phyloP scores from a whole-genome alignment of 2,888 invertebrate species.

The Agrochola lychnidis region DNA sequence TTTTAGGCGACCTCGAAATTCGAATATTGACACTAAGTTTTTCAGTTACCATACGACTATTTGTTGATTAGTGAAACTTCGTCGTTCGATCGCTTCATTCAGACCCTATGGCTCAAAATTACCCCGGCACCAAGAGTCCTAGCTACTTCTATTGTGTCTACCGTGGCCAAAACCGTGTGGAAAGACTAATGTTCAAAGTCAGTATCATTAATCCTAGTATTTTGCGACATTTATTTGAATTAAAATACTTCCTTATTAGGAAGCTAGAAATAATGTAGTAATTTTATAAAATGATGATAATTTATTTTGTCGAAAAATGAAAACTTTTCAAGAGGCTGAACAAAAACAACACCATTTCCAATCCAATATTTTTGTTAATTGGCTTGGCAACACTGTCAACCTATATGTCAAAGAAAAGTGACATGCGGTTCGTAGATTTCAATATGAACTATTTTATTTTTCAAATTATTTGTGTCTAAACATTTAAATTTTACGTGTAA shows the following conservation, averaged over 20 bases:
- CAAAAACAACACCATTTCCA: not conserved
- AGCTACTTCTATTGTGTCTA: no score
- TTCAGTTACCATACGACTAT: no score
- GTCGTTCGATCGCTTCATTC: no score
- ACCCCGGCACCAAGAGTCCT: not conserved
- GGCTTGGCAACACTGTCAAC: conserved; percentile 31
- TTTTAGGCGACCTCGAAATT: no score
- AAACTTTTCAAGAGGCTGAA: not conserved
- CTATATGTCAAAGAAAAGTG: conserved; percentile 55
- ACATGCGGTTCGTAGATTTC: conserved; percentile 67
- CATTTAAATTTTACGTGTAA: conserved; percentile 80
- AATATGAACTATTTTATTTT: conserved; percentile 74
- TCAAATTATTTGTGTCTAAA: conserved; percentile 60
- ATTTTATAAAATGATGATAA: not conserved
- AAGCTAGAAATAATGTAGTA: no score
- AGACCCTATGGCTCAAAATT: not conserved
- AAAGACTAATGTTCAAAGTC: not conserved
- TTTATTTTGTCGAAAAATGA: no score
- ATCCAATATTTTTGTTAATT: not conserved
- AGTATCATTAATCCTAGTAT: not conserved
- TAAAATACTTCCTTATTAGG: not conserved
- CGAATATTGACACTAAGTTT: no score
- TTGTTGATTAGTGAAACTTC: no score
- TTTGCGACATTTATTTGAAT: no score
- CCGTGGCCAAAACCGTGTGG: not conserved